Base-by-base conservation (phyloP, 1,140 invertebrate species). In the Laupala kohalensis region DNA sequence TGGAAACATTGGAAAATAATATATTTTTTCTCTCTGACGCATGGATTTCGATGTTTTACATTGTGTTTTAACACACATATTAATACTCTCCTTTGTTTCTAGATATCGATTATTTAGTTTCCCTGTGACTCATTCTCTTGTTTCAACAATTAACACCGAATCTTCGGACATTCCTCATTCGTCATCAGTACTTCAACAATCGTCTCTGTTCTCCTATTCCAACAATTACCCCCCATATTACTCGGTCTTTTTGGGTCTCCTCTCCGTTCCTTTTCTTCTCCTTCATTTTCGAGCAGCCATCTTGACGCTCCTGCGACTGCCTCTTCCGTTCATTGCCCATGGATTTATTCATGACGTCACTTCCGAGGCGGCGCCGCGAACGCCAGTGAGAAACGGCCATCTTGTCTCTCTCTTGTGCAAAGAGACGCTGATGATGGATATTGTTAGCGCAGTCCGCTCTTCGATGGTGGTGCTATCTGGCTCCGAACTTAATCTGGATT, bases 271-370 rank as follows among this genome's bases (percentile, higher is more conserved):
- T 9, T 53, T 53, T 53, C 37, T 9, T 53, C 37, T 53, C 19
- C n/a, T n/a, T n/a, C n/a, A n/a, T n/a, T n/a, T 19, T 19, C 37
- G 37, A 13, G 37, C 19, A 9, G 37, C 37, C 37, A 19, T 53
- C 37, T 53, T 53, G 37, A 9, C 37, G 37, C 37, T 53, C 9
- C 37, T n/a, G n/a, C 37, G 19, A 53, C n/a, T n/a, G n/a, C 37
- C 37, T 53, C 37, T 53, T 53, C 37, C 37, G 64, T 27, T 66
- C 64, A 66, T 66, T 66, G 23, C 64, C 64, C 64, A 66, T 66
- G 64, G 64, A 66, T 66, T 66, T 66, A 66, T 66, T 66, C 64
- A 66, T 66, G 64, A 27, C 64, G 64, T 66, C 64, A 66, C 64
- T 66, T 24, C 26, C 64, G 23, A 53, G 37, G 37, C 37, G 9